A percentile compares a stretch with the other conserved stretches of the same genome.
phyloP scores from a whole-genome alignment of 2,888 invertebrate genomes.

The Laspeyria flexula region DNA sequence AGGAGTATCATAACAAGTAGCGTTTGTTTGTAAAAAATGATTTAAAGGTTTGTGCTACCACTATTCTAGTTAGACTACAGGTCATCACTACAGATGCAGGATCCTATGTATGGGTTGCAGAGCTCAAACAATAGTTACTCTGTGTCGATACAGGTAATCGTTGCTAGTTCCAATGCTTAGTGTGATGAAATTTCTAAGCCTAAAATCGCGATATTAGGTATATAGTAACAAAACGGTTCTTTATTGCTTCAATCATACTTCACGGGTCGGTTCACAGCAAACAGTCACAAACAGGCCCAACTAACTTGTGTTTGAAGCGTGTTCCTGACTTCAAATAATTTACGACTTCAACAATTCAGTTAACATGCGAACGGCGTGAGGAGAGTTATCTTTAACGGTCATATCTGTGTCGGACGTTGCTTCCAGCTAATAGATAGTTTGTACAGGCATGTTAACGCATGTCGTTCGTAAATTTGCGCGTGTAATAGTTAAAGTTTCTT shows the following conservation, averaged over 20 bases:
- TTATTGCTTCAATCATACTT: slow-evolving; percentile 62
- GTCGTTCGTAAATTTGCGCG: slow-evolving; percentile 65
- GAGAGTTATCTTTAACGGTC: slow-evolving; percentile 68
- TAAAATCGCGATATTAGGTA: slow-evolving; percentile 14
- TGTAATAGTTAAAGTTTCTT: slow-evolving; percentile 65
- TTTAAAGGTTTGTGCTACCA: neutral
- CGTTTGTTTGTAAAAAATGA: slow-evolving; percentile 13
- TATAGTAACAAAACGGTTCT: slow-evolving; percentile 47
- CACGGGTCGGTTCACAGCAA: slow-evolving; percentile 58
- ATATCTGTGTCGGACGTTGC: slow-evolving; percentile 74
- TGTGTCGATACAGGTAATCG: neutral
- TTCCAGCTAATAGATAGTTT: slow-evolving; percentile 55
- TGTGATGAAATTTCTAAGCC: slow-evolving; percentile 3
- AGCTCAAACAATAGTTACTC: neutral
- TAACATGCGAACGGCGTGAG: slow-evolving; percentile 62
- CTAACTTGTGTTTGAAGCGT: slow-evolving; percentile 63
- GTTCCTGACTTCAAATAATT: slow-evolving; percentile 76
- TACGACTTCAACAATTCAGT: slow-evolving; percentile 74
- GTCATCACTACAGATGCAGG: slow-evolving; percentile 4
- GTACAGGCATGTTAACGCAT: slow-evolving; percentile 60
- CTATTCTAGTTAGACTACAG: slow-evolving; percentile 7
- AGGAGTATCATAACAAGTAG: slow-evolving; percentile 18
- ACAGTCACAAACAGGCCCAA: slow-evolving; percentile 69
- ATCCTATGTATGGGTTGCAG: neutral
- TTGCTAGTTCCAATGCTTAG: neutral